Conservation (phyloP, 2,888 invertebrate genomes). For the Diploptera punctata region DNA sequence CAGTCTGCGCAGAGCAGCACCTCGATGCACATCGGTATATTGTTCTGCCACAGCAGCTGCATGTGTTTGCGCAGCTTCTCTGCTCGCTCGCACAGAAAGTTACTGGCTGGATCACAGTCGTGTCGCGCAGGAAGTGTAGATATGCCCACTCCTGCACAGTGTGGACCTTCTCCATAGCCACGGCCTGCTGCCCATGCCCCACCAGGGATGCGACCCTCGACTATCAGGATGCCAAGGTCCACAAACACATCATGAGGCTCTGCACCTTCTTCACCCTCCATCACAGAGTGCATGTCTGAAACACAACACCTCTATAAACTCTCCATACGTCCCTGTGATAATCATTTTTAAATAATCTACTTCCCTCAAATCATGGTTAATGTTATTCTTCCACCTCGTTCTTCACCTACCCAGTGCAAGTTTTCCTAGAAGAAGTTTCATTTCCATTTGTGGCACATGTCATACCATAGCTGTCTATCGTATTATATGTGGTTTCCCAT, state of each 20-base stretch:
- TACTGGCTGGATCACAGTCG: constrained; percentile 59
- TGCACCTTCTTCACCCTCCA: constrained; percentile 52
- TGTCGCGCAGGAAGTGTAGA: constrained; percentile 52
- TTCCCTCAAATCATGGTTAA: too few species aligned
- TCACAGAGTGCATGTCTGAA: constrained; percentile 45
- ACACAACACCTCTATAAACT: background rate
- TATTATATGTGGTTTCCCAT: too few species aligned
- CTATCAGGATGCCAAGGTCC: constrained; percentile 67
- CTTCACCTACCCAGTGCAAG: too few species aligned
- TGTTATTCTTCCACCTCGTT: too few species aligned
- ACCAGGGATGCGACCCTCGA: constrained; percentile 65
- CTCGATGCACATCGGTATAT: constrained; percentile 80
- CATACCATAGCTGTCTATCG: too few species aligned
- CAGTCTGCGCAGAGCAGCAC: constrained; percentile 79
- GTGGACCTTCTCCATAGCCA: constrained; percentile 73
- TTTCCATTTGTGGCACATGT: too few species aligned
- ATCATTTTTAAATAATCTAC: background rate
- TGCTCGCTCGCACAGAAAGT: constrained; percentile 63
- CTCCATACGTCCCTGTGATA: background rate
- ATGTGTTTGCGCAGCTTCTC: constrained; percentile 61
- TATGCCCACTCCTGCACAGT: constrained; percentile 57
- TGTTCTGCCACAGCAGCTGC: constrained; percentile 71
- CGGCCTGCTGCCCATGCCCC: constrained; percentile 49
- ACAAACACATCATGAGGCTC: constrained; percentile 61
- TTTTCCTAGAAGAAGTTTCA: too few species aligned